These are phyloP conservation scores for Sciurus niger DNA, from an alignment of 2,113 vertebrate genomes.

Conservation along the genomic window DNA sequence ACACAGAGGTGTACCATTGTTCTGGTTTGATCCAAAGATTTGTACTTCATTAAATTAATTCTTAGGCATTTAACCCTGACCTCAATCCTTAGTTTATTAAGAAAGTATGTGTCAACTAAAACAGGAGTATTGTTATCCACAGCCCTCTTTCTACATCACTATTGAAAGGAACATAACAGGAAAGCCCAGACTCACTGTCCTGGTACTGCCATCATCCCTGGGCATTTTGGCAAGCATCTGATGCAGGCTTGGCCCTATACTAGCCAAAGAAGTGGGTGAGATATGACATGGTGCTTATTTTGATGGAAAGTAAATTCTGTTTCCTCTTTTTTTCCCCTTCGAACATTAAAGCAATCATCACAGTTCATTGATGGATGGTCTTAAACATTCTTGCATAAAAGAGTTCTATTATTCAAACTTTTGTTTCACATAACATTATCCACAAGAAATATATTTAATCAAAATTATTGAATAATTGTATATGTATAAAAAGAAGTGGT, in stretches of 20 bases:
- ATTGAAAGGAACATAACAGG: background rate
- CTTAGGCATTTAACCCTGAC: background rate
- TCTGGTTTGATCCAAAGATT: constrained; percentile 2
- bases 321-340: background rate
- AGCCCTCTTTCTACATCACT: background rate
- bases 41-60: background rate
- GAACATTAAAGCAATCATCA: background rate
- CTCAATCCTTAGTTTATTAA: background rate
- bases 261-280: background rate
- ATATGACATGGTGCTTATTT: background rate
- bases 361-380: background rate
- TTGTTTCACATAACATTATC: background rate
- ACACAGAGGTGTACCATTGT: background rate
- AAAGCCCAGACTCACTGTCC: background rate
- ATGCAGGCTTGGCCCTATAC: background rate
- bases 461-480: background rate
- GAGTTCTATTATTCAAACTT: background rate
- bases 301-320: background rate
- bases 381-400: constrained; percentile 16
- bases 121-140: background rate
- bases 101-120: background rate
- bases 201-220: background rate
- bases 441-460: background rate
- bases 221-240: background rate
- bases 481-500: background rate